Evolutionary conservation across 2,797 vertebrate genomes (phyloP), one percentile per base, ranked within the genome.

Genomic region (Valencia hispanica): DNA sequence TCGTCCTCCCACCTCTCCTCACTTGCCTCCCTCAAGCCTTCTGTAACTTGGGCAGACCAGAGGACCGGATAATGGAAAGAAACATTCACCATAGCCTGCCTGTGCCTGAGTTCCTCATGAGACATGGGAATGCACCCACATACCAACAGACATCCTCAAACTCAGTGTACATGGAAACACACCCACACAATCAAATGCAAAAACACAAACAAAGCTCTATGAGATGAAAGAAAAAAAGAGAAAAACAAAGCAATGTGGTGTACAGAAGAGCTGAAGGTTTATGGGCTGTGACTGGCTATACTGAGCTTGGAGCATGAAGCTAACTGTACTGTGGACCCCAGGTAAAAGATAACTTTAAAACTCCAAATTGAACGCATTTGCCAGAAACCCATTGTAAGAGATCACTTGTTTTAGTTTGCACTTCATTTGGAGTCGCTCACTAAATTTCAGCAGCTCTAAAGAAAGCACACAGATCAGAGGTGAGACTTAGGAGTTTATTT

Each of bases 41-140:
- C 90, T 90, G 87, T 81, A 83, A 80, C 86, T 83, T 51, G 4
- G 74, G 22, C 9, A 84, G 79, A 79, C 76, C 53, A 82, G 81
- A 87, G 81, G 57, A 68, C n/a, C 8, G 74, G 73, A 63, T 74
- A 86, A 88, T 83, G 77, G 77, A 77, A 25, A 86, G 79, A 81
- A 81, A 72, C 68, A 81, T 78, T 89, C 77, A 73, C 66, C 84
- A 59, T 70, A 43, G 66, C 12, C 3, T 68, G 73, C 68, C 75
- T 41, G 78, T 91, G 89, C 92, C 90, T 90, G 88, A 90, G 88
- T 90, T 92, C 80, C 82, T 84, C 74, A 72, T 83, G 79, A 87
- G 89, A 91, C 83, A 85, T 65, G 83, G 86, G 80, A 89, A 85
- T 59, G 87, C 87, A 90, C 82, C 86, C 88, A 86, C 92, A 88